Evolutionary conservation across 37 sponge, comb jelly and placozoan species (phyloP), one percentile per base, ranked within the genome.

Genomic region (Geodia barretti): DNA sequence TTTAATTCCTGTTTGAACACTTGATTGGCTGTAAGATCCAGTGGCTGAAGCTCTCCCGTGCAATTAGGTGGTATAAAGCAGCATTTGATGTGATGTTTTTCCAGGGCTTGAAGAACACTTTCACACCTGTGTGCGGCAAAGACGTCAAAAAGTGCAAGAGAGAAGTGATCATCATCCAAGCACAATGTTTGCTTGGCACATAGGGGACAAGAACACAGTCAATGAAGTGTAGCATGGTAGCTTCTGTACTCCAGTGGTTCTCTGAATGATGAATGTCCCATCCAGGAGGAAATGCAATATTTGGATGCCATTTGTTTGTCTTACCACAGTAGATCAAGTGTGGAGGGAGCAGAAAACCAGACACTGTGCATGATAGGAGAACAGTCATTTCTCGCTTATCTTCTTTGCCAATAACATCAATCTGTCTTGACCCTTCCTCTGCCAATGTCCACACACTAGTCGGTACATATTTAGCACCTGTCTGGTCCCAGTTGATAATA

Each of bases 261-360:
- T 41, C 54, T 36, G 17, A 30, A 75, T 75, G 31, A 42, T 29
- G 40, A 30, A 42, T 75, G 33, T 11, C 28, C 54, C 76, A 75
- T 17, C 42, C 7, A 11, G 21, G n/a, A 7, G 73, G 73, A 72
- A 72, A 72, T 11, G 73, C 34, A n/a, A 72, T 30, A 0, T 39
- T 38, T 14, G 84, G 90, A 62, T 83, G 90, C 65, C 84, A 80
- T 0, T 39, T n/a, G 1, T 11, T 28, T 37, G 84, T 83, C 37
- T 83, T 89, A 30, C 90, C 90, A 35, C 66, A 29, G 72, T 82
- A 89, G 14, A 89, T 83, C 1, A 75, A 25, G 29, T 30, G 19
- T 4, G 20, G 33, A 24, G 76, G 60, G 8, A 33, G 33, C 28
- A 75, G 21, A n/a, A 59, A 11, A 75, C 11, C 76, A 42, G n/a